These are phyloP conservation scores for Ammospiza caudacuta DNA, from an alignment of 2,113 vertebrate genomes.

Conservation along the genomic window DNA sequence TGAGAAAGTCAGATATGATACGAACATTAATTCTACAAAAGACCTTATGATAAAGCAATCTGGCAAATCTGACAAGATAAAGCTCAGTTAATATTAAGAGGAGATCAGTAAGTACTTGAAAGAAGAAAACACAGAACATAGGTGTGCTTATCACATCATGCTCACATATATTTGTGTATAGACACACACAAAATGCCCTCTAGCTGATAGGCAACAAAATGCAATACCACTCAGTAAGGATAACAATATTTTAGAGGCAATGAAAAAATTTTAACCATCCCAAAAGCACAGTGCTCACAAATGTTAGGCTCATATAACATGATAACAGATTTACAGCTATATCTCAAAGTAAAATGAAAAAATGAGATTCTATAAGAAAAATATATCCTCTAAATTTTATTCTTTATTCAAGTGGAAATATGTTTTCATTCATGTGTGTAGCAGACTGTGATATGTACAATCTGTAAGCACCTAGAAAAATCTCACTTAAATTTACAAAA, in stretches of 20 bases:
- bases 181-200: neutral
- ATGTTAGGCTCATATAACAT: neutral
- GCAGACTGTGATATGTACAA: neutral
- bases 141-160: neutral
- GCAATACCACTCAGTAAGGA: neutral
- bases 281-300: neutral
- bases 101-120: neutral
- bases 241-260: neutral
- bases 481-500: neutral
- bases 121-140: neutral
- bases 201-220: neutral
- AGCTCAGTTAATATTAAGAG: neutral
- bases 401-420: neutral
- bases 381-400: neutral
- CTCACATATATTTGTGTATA: neutral
- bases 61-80: neutral
- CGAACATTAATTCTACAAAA: neutral
- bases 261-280: neutral
- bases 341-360: neutral
- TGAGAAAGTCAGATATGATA: neutral
- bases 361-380: neutral
- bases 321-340: neutral
- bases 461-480: neutral
- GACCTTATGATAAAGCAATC: neutral
- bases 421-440: neutral